A percentile compares a stretch with the other conserved stretches of the same genome.
phyloP scores from a whole-genome alignment of 1,140 invertebrate species.

The Rhopalosiphum maidis region DNA sequence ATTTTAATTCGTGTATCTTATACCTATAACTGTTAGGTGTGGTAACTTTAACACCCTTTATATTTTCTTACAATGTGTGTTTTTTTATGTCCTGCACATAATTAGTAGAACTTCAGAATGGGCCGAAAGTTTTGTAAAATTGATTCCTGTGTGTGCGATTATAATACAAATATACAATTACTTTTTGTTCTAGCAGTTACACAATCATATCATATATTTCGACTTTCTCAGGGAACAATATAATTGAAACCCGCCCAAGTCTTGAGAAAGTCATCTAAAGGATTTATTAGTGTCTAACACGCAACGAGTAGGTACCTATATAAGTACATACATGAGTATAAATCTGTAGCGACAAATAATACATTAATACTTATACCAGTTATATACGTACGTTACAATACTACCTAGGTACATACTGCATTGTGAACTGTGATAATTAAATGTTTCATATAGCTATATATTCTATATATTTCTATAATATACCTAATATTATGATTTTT shows the following conservation, averaged over 20 bases:
- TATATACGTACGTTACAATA: neutral
- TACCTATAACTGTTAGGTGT: neutral
- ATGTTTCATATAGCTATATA: neutral
- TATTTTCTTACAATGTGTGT: neutral
- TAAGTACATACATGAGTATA: neutral
- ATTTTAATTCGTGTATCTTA: neutral
- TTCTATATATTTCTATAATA: neutral
- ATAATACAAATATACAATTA: neutral
- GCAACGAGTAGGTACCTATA: neutral
- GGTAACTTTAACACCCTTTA: neutral
- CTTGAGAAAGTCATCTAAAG: neutral
- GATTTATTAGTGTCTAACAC: neutral
- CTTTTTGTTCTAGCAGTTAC: neutral
- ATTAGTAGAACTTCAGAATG: neutral
- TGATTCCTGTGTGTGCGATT: neutral
- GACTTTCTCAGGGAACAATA: constrained; percentile 5
- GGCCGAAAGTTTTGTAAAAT: neutral
- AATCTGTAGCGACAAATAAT: neutral
- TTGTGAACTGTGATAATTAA: neutral
- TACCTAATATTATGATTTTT: neutral
- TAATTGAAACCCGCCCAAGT: neutral
- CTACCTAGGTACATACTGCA: too few species aligned
- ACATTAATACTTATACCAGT: neutral
- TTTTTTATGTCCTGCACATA: neutral
- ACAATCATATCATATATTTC: neutral